These are phyloP conservation scores for Drosophila nr. perissopoda DNA, from an alignment of 2,888 invertebrate genomes.

Conservation along the genomic window DNA sequence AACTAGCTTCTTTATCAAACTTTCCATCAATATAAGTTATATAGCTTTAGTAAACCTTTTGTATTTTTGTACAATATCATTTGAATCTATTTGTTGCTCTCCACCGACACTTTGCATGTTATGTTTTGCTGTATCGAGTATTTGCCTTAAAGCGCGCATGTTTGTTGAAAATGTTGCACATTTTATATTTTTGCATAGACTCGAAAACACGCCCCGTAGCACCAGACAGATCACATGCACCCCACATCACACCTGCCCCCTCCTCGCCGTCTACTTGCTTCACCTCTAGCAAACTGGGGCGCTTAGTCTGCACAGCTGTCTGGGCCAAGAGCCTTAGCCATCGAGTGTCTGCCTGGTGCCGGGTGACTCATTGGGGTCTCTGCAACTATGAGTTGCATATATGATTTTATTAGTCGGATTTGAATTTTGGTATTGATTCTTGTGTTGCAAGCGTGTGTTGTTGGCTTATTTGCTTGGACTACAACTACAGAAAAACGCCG, in stretches of 20 bases:
- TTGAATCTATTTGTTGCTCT: constrained; percentile 23
- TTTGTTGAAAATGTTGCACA: constrained; percentile 58
- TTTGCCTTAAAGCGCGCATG: constrained; percentile 72
- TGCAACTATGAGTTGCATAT: constrained; percentile 65
- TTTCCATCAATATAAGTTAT: constrained; percentile 6
- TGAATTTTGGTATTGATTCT: constrained; percentile 37
- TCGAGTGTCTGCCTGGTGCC: constrained; percentile 33
- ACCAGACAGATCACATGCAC: constrained; percentile 63
- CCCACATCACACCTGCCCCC: constrained; percentile 3
- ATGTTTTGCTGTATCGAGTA: constrained; percentile 30
- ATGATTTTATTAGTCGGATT: constrained; percentile 81
- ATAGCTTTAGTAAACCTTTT: background rate
- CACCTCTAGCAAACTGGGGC: constrained; percentile 47
- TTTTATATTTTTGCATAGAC: constrained; percentile 43
- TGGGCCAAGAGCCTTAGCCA: constrained; percentile 55
- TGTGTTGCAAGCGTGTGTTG: constrained; percentile 27
- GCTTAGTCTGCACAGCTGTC: constrained; percentile 75
- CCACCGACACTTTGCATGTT: constrained; percentile 62
- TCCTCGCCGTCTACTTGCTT: constrained; percentile 1
- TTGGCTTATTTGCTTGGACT: constrained; percentile 39
- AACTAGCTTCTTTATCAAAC: constrained; percentile 4
- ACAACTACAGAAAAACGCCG: constrained; percentile 72
- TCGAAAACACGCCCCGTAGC: constrained; percentile 69
- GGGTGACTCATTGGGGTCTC: constrained; percentile 71
- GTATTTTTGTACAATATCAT: constrained; percentile 15